A percentile compares a stretch with the other conserved stretches of the same genome.
phyloP scores from a whole-genome alignment of 2,797 vertebrate genomes.

The Ambastaia sidthimunki region DNA sequence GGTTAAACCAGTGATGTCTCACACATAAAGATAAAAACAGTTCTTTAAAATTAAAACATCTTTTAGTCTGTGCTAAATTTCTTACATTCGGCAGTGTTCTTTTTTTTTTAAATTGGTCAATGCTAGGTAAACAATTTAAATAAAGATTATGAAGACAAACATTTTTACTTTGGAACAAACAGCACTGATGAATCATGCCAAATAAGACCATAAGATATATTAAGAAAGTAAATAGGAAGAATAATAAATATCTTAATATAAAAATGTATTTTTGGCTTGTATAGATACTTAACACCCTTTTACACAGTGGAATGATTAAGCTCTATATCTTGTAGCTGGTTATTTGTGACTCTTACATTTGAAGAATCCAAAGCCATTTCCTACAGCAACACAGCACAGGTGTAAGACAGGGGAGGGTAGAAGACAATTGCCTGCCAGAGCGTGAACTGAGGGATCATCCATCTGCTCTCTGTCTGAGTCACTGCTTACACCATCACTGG shows the following conservation, averaged over 20 bases:
- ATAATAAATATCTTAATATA: neutral
- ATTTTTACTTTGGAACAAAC: too few species aligned
- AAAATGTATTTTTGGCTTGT: neutral
- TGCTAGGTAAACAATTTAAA: too few species aligned
- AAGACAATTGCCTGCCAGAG: slow-evolving; percentile 41
- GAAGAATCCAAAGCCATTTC: slow-evolving; percentile 1
- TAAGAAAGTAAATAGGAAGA: too few species aligned
- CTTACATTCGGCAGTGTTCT: too few species aligned
- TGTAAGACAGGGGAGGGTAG: slow-evolving; percentile 31
- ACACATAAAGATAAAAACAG: too few species aligned
- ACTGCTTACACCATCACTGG: slow-evolving; percentile 35
- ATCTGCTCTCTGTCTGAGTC: slow-evolving; percentile 45
- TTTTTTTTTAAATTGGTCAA: too few species aligned
- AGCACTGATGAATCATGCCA: too few species aligned
- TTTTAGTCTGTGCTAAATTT: too few species aligned
- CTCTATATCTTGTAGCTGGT: slow-evolving; percentile 22
- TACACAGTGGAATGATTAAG: neutral
- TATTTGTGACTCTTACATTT: slow-evolving; percentile 32
- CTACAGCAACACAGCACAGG: slow-evolving; percentile 20
- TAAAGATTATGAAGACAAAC: too few species aligned
- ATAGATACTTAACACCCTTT: neutral
- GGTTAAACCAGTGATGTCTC: too few species aligned
- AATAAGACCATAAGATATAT: too few species aligned
- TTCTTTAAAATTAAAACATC: too few species aligned
- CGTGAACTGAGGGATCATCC: slow-evolving; percentile 47